These are phyloP conservation scores for Microhierax caerulescens DNA, from an alignment of 2,797 vertebrate species.

Conservation along the genomic window DNA sequence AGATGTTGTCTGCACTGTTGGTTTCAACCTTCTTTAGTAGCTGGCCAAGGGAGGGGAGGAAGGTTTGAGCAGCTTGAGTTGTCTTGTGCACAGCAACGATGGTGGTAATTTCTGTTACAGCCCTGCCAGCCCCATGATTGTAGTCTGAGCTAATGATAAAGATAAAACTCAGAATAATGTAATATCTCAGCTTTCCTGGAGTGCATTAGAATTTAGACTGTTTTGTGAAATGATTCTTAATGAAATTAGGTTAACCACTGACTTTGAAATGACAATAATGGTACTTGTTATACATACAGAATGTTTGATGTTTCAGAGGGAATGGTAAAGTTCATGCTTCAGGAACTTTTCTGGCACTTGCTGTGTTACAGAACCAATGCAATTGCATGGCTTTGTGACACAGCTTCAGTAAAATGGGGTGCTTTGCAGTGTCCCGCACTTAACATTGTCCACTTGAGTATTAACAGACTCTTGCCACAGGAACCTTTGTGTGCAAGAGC, in stretches of 20 bases:
- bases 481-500: background rate
- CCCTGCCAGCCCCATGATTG: background rate
- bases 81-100: background rate
- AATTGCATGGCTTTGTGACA: background rate
- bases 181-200: background rate
- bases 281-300: background rate
- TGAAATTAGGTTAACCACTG: background rate
- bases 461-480: background rate
- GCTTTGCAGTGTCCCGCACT: background rate
- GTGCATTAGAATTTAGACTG: background rate
- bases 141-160: background rate
- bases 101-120: background rate
- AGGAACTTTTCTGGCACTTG: background rate
- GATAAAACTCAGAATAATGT: background rate
- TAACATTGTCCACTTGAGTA: background rate
- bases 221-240: background rate
- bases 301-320: background rate
- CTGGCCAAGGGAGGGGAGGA: background rate
- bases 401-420: background rate
- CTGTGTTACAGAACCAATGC: background rate
- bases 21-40: background rate
- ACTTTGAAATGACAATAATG: background rate
- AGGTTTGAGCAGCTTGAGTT: background rate
- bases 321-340: background rate
- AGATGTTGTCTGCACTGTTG: background rate